Conservation (phyloP, 2,888 invertebrate genomes). For the Amphimallon solstitiale region DNA sequence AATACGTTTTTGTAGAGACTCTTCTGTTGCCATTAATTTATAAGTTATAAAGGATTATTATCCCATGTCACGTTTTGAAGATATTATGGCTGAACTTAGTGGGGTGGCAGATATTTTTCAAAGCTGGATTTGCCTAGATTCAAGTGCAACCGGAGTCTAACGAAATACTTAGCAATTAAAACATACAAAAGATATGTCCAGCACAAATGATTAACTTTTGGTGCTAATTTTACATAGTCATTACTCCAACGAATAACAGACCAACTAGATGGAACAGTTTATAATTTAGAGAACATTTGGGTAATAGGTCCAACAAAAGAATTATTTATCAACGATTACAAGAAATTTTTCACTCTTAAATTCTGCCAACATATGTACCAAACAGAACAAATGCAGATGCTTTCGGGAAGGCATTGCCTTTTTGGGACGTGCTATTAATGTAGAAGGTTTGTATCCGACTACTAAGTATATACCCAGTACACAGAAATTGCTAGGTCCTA, state of each 20-base stretch:
- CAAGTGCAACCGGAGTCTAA: conserved; percentile 24
- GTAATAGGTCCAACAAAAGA: not conserved
- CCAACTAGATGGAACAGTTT: conserved; percentile 4
- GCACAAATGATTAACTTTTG: conserved; percentile 23
- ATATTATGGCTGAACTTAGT: conserved; percentile 21
- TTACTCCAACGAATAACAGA: conserved; percentile 14
- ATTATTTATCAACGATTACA: too few species aligned
- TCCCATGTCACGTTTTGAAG: conserved; percentile 41
- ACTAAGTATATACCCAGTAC: too few species aligned
- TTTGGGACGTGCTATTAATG: too few species aligned
- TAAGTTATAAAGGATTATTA: conserved; percentile 36
- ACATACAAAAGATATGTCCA: conserved; percentile 8
- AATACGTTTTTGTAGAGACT: conserved; percentile 46
- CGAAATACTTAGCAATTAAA: conserved; percentile 12
- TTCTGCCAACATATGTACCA: too few species aligned
- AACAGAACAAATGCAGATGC: too few species aligned
- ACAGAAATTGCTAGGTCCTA: too few species aligned
- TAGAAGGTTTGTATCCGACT: too few species aligned
- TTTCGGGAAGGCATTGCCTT: too few species aligned
- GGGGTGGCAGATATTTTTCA: conserved; percentile 39
- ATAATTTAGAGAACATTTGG: conserved; percentile 21
- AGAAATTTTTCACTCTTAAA: too few species aligned
- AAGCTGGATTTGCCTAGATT: conserved; percentile 39
- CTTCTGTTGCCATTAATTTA: conserved; percentile 42
- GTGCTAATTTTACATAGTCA: conserved; percentile 1